Conservation (phyloP, 2,888 invertebrate genomes). For the Mesorhabditis belari region DNA sequence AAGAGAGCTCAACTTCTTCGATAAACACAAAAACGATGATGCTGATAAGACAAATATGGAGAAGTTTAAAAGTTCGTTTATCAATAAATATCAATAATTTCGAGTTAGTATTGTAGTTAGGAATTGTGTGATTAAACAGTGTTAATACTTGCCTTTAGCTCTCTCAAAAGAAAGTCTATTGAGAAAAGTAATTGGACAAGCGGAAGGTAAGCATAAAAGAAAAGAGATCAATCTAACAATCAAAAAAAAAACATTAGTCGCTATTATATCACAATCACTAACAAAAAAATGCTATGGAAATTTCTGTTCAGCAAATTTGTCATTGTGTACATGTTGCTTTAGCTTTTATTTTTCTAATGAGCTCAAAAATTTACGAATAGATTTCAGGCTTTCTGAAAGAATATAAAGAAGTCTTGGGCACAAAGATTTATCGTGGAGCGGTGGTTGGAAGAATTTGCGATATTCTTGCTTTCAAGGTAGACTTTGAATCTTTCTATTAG, state of each 20-base stretch:
- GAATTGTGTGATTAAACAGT: too few relatives aligned
- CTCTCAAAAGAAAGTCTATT: not conserved
- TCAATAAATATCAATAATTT: too few relatives aligned
- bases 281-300: too few relatives aligned
- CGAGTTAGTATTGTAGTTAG: too few relatives aligned
- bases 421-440: conserved; percentile 42
- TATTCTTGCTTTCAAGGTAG: conserved; percentile 51
- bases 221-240: too few relatives aligned
- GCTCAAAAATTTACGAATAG: too few relatives aligned
- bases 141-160: not conserved
- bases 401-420: conserved; percentile 34
- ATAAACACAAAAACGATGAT: conserved; percentile 16
- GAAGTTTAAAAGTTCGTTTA: conserved; percentile 8
- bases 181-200: not conserved
- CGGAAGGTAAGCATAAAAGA: not conserved
- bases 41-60: conserved; percentile 11
- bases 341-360: too few relatives aligned
- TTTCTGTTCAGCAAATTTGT: too few relatives aligned
- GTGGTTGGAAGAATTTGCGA: conserved; percentile 49
- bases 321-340: too few relatives aligned
- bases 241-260: too few relatives aligned
- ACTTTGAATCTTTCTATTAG: too few relatives aligned
- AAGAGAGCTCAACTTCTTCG: conserved; percentile 17
- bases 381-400: conserved; percentile 34
- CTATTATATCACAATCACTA: too few relatives aligned